These are phyloP conservation scores for Xylota sylvarum DNA, from an alignment of 2,888 invertebrate species.

Conservation along the genomic window DNA sequence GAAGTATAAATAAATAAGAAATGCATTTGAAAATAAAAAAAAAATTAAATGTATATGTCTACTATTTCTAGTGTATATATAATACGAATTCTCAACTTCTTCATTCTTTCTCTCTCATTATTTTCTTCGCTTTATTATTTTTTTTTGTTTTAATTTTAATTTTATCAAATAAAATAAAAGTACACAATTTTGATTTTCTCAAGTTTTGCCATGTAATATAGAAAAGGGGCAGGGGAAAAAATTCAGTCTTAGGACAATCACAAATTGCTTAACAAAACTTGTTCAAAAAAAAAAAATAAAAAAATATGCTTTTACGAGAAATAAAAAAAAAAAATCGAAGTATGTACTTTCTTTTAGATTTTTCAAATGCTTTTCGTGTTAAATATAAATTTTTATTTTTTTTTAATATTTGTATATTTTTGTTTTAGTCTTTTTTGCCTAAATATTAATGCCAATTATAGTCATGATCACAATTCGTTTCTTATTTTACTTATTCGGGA, in stretches of 20 bases:
- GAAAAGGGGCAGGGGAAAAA: constrained; percentile 75
- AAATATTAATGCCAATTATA: constrained; percentile 77
- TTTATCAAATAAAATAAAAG: constrained; percentile 45
- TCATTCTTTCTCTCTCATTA: constrained; percentile 69
- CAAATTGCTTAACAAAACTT: constrained; percentile 80
- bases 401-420: constrained; percentile 75
- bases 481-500: constrained; percentile 73
- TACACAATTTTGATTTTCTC: constrained; percentile 72
- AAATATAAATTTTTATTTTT: constrained; percentile 77
- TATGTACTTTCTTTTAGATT: constrained; percentile 44
- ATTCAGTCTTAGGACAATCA: constrained; percentile 82
- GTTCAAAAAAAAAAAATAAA: constrained; percentile 42
- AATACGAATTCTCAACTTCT: constrained; percentile 69
- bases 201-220: constrained; percentile 70
- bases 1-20: constrained; percentile 70
- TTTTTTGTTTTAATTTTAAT: constrained; percentile 28
- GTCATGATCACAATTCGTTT: constrained; percentile 77
- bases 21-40: constrained; percentile 60
- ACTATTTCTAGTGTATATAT: constrained; percentile 67
- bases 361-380: constrained; percentile 67
- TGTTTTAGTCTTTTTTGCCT: constrained; percentile 78
- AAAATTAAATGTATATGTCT: constrained; percentile 46
- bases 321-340: constrained; percentile 25
- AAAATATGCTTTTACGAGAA: constrained; percentile 47
- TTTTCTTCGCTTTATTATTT: constrained; percentile 46